phyloP scores from a whole-genome alignment of 2,113 vertebrate species.

The Caloenas nicobarica region DNA sequence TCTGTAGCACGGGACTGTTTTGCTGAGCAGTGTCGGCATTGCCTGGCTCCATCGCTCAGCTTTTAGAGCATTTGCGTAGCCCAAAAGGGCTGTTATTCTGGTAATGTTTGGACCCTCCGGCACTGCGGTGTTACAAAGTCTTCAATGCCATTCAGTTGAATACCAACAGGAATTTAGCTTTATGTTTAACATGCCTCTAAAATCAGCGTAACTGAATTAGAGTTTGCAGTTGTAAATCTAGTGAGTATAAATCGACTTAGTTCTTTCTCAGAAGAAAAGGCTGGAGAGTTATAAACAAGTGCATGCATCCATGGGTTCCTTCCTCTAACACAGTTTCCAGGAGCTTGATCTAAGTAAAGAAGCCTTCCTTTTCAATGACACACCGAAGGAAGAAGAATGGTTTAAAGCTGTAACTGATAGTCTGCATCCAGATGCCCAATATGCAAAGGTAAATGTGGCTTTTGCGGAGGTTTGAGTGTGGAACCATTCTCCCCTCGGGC shows the following conservation, averaged over 20 bases:
- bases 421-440: constrained; percentile 91
- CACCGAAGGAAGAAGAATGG: constrained; percentile 96
- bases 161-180: background rate
- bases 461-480: background rate
- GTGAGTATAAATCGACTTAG: background rate
- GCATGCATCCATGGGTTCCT: constrained; percentile 34
- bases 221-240: background rate
- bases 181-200: background rate
- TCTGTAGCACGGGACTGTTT: background rate
- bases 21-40: background rate
- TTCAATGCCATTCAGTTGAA: background rate
- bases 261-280: constrained; percentile 2
- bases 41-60: background rate
- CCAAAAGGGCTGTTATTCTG: background rate
- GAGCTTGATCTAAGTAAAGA: constrained; percentile 98
- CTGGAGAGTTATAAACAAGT: background rate
- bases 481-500: background rate
- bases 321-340: constrained; percentile 85
- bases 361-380: constrained; percentile 96
- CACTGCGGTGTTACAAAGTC: background rate
- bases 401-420: constrained; percentile 88
- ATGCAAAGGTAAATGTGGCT: constrained; percentile 87
- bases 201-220: background rate
- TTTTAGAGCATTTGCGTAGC: background rate
- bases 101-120: background rate